Evolutionary conservation across 2,888 invertebrate species (phyloP), one percentile per base, ranked within the genome.

Genomic region (Xestoiulus laeticollis): DNA sequence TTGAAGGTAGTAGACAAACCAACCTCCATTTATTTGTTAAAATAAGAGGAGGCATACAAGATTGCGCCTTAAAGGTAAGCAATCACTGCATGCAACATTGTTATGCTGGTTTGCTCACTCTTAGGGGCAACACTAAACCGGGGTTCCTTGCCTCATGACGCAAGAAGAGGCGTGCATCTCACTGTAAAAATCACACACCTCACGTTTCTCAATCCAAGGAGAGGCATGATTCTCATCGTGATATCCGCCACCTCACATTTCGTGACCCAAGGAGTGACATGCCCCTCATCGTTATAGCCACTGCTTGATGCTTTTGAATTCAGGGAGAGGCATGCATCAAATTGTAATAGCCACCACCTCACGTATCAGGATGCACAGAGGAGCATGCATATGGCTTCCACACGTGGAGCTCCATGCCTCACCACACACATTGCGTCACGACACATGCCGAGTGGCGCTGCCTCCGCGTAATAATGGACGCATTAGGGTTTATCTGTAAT

Each of bases 401-500:
- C n/a, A n/a, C n/a, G n/a, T n/a, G n/a, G n/a, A n/a, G n/a, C n/a
- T n/a, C n/a, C n/a, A n/a, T n/a, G n/a, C n/a, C n/a, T n/a, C 14
- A 48, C 16, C 48, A 3, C 48, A 6, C 14, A 16, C 48, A 48
- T 22, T n/a, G 59, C n/a, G 0, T 59, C 68, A n/a, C 26, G 68
- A 26, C 68, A 26, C 59, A 22, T 22, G 59, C 59, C 59, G 26
- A 12, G 68, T 68, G 68, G 68, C 68, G 68, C 68, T 68, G 26
- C 68, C 4, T 22, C 26, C 68, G 68, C 84, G 33, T 84, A 43
- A n/a, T n/a, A n/a, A 33, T 43, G 84, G 33, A 84, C 53, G 26
- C 48, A 86, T 86, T 44, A 86, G 53, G 44, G 44, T 86, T 48
- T 86, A 86, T 86, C 86, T 86, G 86, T 86, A 86, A 86, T 86